These are phyloP conservation scores for Emmelina monodactyla DNA, from an alignment of 2,888 invertebrate species.

Conservation along the genomic window DNA sequence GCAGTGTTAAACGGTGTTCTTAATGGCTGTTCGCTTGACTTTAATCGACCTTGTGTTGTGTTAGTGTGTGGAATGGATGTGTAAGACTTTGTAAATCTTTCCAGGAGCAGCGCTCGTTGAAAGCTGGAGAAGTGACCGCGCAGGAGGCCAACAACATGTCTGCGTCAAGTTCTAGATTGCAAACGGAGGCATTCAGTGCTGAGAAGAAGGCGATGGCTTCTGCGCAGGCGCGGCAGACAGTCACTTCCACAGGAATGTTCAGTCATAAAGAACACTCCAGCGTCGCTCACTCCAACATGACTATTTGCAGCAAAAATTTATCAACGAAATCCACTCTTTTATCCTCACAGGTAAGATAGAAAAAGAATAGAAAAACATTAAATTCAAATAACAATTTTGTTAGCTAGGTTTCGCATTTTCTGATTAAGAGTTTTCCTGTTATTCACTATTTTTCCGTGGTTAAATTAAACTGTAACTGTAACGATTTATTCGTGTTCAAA, in stretches of 20 bases:
- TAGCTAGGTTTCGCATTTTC: too few species aligned
- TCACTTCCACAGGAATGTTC: slow-evolving; percentile 80
- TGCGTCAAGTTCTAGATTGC: slow-evolving; percentile 83
- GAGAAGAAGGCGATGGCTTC: slow-evolving; percentile 80
- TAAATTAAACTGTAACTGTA: not conserved
- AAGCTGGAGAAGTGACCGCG: slow-evolving; percentile 83
- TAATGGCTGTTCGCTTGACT: too few species aligned
- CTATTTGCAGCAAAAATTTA: slow-evolving; percentile 78
- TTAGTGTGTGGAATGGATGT: not conserved
- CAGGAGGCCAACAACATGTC: slow-evolving; percentile 88
- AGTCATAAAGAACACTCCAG: slow-evolving; percentile 75
- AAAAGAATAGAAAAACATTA: too few species aligned
- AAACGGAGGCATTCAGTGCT: slow-evolving; percentile 85
- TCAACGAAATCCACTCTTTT: slow-evolving; percentile 70
- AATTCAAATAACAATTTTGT: too few species aligned
- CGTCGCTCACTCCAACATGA: slow-evolving; percentile 82
- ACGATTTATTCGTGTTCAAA: too few species aligned
- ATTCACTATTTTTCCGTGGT: too few species aligned
- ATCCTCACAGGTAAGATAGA: slow-evolving; percentile 58
- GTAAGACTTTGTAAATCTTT: slow-evolving; percentile 19
- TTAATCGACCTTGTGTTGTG: slow-evolving; percentile 1
- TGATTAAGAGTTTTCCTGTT: too few species aligned
- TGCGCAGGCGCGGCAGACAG: slow-evolving; percentile 80
- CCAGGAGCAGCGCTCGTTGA: slow-evolving; percentile 85
- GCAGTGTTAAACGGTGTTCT: too few species aligned